phyloP scores from a whole-genome alignment of 2,113 vertebrate genomes.

The Semicossyphus pulcher region DNA sequence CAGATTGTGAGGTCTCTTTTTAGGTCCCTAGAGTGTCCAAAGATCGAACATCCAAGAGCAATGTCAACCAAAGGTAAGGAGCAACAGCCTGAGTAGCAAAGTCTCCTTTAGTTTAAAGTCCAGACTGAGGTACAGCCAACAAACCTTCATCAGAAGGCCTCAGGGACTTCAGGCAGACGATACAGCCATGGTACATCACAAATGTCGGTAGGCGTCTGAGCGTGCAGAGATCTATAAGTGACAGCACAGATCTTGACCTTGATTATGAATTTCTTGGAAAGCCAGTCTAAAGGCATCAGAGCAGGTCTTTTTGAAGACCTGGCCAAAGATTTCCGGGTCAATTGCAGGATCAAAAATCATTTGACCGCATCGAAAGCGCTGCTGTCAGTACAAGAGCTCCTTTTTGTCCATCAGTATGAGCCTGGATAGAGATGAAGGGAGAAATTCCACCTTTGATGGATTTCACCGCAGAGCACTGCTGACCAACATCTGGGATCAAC shows the following conservation, averaged over 20 bases:
- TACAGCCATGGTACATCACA: background rate
- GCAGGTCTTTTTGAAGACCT: background rate
- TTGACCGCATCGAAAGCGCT: slow-evolving; percentile 22
- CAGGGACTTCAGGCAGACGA: background rate
- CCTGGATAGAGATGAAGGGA: slow-evolving; percentile 4
- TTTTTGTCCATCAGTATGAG: slow-evolving; percentile 3
- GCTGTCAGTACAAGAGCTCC: slow-evolving; percentile 18
- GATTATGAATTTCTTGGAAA: background rate
- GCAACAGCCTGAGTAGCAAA: background rate
- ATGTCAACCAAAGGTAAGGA: no score
- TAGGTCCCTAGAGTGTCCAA: background rate
- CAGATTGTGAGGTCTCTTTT: no score
- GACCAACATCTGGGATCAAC: slow-evolving; percentile 19
- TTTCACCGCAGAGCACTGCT: background rate
- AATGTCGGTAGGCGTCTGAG: background rate
- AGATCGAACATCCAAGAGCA: background rate
- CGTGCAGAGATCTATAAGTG: background rate
- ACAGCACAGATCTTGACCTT: background rate
- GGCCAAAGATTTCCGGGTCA: background rate
- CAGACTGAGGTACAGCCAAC: background rate
- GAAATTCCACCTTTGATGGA: slow-evolving; percentile 22
- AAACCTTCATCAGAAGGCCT: background rate
- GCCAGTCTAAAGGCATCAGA: background rate
- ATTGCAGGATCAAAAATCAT: slow-evolving; percentile 5
- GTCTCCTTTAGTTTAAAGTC: no score